Evolutionary conservation across 1,140 invertebrate species (phyloP), one percentile per base, ranked within the genome.

Genomic region (Drosophila carrolli): DNA sequence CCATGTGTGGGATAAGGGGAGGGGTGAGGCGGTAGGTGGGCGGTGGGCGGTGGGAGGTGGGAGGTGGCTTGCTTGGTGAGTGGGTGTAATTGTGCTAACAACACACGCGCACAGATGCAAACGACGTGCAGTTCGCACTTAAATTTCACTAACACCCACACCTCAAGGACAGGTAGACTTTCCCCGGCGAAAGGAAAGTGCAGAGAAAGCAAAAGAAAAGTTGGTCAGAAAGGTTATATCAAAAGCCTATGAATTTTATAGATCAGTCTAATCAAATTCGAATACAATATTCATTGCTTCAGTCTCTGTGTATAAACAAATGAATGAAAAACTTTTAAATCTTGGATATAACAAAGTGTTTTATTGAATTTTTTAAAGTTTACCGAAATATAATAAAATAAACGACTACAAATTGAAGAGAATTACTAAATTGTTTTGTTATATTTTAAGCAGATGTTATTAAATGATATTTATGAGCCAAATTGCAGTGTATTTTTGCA

Each of bases 41-140:
- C 23, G 23, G 23, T 23, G 23, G 23, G 23, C 0, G 23, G 10
- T 19, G 16, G 4, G n/a, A n/a, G n/a, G n/a, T n/a, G 23, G 23
- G 23, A 4, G 23, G 10, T 19, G 16, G 4, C 37, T 19, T 13
- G 0, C 0, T 47, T 6, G 46, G 23, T 13, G 5, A 48, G 19
- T 58, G 37, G 19, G 10, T 60, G 67, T 19, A 40, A 19, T 19
- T 53, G 66, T 46, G 35, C 10, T 19, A 9, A 8, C 32, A 47
- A 16, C 53, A 38, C 61, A 46, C 48, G 47, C 61, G 32, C 63
- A 41, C 48, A 60, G 63, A 55, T 75, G 50, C 66, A 65, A 40
- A 51, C 7, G 35, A 78, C 68, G 32, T 86, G 78, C 75, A 81
- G 55, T 82, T 81, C 70, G 47, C 83, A 86, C 82, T 71, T 81